Base-by-base conservation (phyloP, 2,888 invertebrate species). In the Danaus chrysippus region DNA sequence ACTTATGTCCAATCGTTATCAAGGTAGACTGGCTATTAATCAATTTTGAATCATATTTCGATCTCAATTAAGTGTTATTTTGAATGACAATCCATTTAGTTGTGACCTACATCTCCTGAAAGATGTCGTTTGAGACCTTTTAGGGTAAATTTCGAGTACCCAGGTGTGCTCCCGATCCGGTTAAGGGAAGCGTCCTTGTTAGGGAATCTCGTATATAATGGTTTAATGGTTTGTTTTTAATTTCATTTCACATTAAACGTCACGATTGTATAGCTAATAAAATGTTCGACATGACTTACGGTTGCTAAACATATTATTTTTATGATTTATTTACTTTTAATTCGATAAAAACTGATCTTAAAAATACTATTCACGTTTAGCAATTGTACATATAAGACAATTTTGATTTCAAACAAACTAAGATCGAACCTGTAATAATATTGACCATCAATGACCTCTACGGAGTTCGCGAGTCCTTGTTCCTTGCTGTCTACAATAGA, bases 171-270 rank as follows among this genome's bases (percentile, higher is more conserved):
- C 89, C 88, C 88, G 88, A 89, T 88, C 89, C 89, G 87, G 90
- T 90, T 89, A 91, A 90, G 88, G 87, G 87, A 87, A 86, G 86
- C 86, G 83, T 86, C 89, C 89, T 90, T 90, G 91, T 90, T 90
- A 90, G 83, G 83, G 85, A 89, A 83, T 87, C 87, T 84, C 84
- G 83, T 84, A 87, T 85, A 83, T 87, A 88, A 89, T 88, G 83
- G 87, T 88, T 88, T 88, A 90, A 91, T 91, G 89, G 89, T 89
- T 90, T 91, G 90, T 91, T 91, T 90, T 90, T 89, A 88, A 88
- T 88, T 87, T 86, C 83, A 85, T 87, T 90, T 83, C 83, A 84
- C 77, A 84, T 85, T 86, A 82, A 82, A 70, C 77, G 82, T 76
- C 74, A 80, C 79, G 78, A 81, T 80, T 76, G 81, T 87, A 86